Percentiles rank a stretch among this genome's conserved stretches.
Evolutionary conservation across 1,140 invertebrate species (phyloP).

Genomic region (Melanaphis sacchari): DNA sequence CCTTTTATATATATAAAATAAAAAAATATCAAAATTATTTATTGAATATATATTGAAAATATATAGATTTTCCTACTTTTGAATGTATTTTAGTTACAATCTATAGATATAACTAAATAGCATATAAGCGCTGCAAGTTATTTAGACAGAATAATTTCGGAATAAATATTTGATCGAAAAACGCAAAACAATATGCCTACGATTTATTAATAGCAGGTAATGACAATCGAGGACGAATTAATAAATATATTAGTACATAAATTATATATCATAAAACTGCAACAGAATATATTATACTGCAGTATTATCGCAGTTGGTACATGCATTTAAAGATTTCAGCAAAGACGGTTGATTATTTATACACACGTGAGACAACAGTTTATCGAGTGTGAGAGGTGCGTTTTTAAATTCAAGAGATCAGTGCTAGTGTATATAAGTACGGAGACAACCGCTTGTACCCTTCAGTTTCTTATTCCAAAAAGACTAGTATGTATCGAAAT

Average conservation of each 20-base stretch:
- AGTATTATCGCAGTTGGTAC: not conserved
- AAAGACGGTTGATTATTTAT: not conserved
- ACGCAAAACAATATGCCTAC: not conserved
- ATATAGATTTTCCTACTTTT: not conserved
- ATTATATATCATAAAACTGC: not conserved
- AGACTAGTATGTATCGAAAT: not conserved
- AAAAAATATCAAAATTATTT: not conserved
- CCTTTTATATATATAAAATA: no score
- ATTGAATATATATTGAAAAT: not conserved
- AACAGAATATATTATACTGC: not conserved
- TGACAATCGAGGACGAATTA: not conserved
- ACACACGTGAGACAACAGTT: not conserved
- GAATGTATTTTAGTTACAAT: no score
- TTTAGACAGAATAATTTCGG: no score
- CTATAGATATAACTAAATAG: not conserved
- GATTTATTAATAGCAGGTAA: not conserved
- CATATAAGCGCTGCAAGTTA: not conserved
- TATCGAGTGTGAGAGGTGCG: not conserved
- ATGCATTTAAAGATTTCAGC: not conserved
- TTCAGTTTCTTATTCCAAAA: not conserved
- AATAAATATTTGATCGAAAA: not conserved
- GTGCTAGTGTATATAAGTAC: not conserved
- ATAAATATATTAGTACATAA: not conserved
- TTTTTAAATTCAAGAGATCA: not conserved
- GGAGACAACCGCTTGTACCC: not conserved